Conservation (phyloP, 2,797 vertebrate genomes). For the Microchirus variegatus region DNA sequence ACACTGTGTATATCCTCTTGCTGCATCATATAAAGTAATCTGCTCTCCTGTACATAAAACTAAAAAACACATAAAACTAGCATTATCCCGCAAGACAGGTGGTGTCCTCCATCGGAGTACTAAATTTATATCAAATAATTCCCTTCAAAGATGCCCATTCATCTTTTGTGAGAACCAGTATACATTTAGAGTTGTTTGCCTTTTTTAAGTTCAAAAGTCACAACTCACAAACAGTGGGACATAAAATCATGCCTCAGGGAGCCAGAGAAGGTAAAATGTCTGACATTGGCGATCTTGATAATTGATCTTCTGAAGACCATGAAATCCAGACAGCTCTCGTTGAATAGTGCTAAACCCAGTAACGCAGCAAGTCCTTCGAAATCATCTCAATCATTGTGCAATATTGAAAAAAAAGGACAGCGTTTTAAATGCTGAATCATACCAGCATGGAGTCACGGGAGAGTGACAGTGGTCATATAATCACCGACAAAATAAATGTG, state of each 20-base stretch:
- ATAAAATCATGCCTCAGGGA: slow-evolving; percentile 55
- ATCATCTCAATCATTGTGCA: slow-evolving; percentile 30
- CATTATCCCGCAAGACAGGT: slow-evolving; percentile 20
- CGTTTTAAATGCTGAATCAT: slow-evolving; percentile 46
- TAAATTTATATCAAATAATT: slow-evolving; percentile 42
- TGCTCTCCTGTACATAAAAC: slow-evolving; percentile 7
- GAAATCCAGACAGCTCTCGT: slow-evolving; percentile 50
- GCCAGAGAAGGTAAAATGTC: slow-evolving; percentile 44
- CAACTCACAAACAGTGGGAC: slow-evolving; percentile 52
- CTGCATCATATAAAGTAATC: slow-evolving; percentile 37
- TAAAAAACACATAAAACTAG: no score
- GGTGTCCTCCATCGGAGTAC: slow-evolving; percentile 27
- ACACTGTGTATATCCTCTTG: slow-evolving; percentile 27
- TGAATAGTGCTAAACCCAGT: slow-evolving; percentile 29
- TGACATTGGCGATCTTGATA: slow-evolving; percentile 59
- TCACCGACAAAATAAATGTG: slow-evolving; percentile 25
- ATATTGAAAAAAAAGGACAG: neutral
- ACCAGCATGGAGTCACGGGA: slow-evolving; percentile 32
- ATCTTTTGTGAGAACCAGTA: slow-evolving; percentile 26
- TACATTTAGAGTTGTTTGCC: slow-evolving; percentile 58
- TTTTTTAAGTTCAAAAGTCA: slow-evolving; percentile 48
- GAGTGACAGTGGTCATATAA: slow-evolving; percentile 40
- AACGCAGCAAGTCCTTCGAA: slow-evolving; percentile 15
- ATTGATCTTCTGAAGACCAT: slow-evolving; percentile 45
- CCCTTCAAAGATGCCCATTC: slow-evolving; percentile 24